Evolutionary conservation across 2,797 vertebrate species (phyloP), one percentile per base, ranked within the genome.

Genomic region (Pangasius djambal): DNA sequence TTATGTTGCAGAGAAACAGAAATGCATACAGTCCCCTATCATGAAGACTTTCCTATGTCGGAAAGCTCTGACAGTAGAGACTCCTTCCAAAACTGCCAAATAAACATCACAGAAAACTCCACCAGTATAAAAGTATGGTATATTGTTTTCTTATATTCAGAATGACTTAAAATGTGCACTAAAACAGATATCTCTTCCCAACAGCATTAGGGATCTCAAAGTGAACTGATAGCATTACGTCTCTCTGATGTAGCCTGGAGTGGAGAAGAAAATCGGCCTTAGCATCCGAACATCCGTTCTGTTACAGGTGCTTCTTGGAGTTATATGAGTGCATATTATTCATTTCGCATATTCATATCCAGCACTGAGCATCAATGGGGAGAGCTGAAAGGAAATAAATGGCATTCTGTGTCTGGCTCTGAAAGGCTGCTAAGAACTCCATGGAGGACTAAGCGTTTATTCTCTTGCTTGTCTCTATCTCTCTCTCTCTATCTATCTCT

Each of bases 341-440:
- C 87, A 48, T 90, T 92, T 92, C 86, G 77, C 92, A 92, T 91
- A 90, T 89, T 90, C 77, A 86, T 88, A 85, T 82, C 90, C 86
- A 57, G 67, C 86, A 20, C 61, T 63, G 83, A 83, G 40, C 37
- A 50, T 86, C 87, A 75, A 50, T 31, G 28, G 83, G 69, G 69
- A 55, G 55, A 83, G 83, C 75, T 90, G 83, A 90, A 89, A 89
- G 87, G 90, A 91, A 93, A 92, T 89, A 92, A 83, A 84, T 61
- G 74, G 48, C 83, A 67, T 89, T 88, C 90, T 92, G 63, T 79
- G 89, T 59, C 69, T 86, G 67, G 63, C 81, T 86, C 88, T 89
- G 83, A 89, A 88, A 83, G 28, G 65, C 78, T 92, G 92, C 91
- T 89, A 89, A 88, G 86, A 87, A 88, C 85, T 81, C 91, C 44